Evolutionary conservation across 2,797 vertebrate species (phyloP).

Genomic region (Microctenopoma stevenorrisi): DNA sequence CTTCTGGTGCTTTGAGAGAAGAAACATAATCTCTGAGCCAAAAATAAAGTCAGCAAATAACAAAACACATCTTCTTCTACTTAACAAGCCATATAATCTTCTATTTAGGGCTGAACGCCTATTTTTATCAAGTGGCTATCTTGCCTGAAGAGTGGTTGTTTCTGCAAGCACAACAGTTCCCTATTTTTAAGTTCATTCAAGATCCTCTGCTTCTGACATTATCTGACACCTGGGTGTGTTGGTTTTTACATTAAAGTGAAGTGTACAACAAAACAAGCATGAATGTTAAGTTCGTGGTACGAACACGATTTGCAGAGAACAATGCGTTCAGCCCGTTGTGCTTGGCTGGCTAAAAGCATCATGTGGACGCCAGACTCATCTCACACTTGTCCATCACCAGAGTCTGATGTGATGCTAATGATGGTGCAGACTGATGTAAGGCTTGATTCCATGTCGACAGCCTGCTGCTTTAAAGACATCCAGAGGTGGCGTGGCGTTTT

Average conservation of each 20-base stretch:
- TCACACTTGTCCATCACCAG: conserved; percentile 67
- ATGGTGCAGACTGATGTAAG: conserved; percentile 41
- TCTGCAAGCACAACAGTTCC: background rate
- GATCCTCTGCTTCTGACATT: background rate
- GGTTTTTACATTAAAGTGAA: conserved; percentile 3
- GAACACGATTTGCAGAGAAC: conserved; percentile 14
- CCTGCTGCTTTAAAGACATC: conserved; percentile 39
- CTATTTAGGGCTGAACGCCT: conserved; percentile 9
- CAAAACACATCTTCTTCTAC: conserved; percentile 17
- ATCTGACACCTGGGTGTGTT: background rate
- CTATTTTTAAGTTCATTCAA: background rate
- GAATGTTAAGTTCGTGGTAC: background rate
- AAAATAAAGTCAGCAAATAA: conserved; percentile 35
- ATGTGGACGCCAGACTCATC: conserved; percentile 61
- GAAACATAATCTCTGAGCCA: conserved; percentile 32
- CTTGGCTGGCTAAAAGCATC: conserved; percentile 46
- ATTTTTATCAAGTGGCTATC: conserved; percentile 2
- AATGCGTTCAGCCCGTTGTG: conserved; percentile 22
- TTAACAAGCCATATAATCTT: conserved; percentile 17
- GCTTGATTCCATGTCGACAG: conserved; percentile 63
- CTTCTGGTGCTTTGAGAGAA: conserved; percentile 28
- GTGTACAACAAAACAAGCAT: background rate
- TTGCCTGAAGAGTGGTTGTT: background rate
- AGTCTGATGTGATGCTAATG: conserved; percentile 53
- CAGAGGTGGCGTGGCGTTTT: conserved; percentile 32